These are phyloP conservation scores for Datnioides undecimradiatus DNA, from an alignment of 2,113 vertebrate species.

Conservation along the genomic window DNA sequence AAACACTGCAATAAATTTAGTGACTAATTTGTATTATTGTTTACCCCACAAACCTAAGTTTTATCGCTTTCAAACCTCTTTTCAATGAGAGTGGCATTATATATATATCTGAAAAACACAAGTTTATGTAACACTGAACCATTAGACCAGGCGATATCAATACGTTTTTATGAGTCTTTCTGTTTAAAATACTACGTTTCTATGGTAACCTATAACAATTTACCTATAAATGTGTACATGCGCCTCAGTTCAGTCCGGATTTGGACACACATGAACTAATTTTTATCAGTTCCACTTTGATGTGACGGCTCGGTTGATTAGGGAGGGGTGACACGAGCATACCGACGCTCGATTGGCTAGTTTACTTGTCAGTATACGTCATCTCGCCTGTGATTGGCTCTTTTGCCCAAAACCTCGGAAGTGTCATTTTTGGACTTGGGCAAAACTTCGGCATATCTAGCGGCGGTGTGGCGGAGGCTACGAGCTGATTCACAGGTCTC, in stretches of 20 bases:
- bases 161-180: too few species aligned
- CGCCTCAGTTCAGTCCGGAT: background rate
- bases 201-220: background rate
- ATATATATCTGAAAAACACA: too few species aligned
- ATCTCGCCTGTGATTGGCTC: conserved; percentile 63
- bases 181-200: background rate
- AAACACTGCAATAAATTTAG: background rate
- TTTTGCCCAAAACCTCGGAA: conserved; percentile 38
- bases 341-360: conserved; percentile 41
- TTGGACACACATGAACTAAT: background rate
- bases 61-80: too few species aligned
- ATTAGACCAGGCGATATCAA: too few species aligned
- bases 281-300: conserved; percentile 28
- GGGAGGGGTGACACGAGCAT: background rate
- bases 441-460: conserved; percentile 51
- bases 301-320: background rate
- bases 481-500: conserved; percentile 30
- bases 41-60: too few species aligned
- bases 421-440: conserved; percentile 71
- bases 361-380: background rate
- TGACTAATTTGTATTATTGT: too few species aligned
- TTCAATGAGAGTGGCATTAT: too few species aligned
- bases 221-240: background rate
- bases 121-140: too few species aligned
- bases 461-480: conserved; percentile 17